Percentiles rank a stretch among this genome's conserved stretches.
phyloP scores from a whole-genome alignment of 1,140 invertebrate species.

The Leptonema lineaticorne region DNA sequence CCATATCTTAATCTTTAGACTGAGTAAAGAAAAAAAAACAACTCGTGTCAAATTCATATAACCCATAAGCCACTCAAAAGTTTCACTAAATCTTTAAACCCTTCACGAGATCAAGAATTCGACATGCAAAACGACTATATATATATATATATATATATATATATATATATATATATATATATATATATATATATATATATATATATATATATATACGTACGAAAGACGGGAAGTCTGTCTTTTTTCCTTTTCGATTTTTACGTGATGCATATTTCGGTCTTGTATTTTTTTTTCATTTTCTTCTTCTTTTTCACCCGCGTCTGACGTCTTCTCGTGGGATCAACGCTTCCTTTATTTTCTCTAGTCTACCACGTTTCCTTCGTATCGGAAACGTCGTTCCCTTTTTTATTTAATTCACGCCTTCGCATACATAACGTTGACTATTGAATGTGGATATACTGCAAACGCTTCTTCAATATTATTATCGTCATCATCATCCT shows the following conservation, averaged over 20 bases:
- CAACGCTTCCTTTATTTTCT: slow-evolving; percentile 16
- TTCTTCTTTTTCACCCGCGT: not conserved
- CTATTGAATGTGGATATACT: no score
- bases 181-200: no score
- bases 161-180: no score
- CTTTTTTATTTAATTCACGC: not conserved
- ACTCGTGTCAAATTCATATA: no score
- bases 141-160: no score
- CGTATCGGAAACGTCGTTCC: not conserved
- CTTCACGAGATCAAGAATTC: not conserved
- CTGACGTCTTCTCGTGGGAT: slow-evolving; percentile 17
- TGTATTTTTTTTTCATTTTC: not conserved
- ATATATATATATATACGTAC: no score
- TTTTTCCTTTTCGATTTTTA: not conserved
- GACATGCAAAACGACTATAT: not conserved
- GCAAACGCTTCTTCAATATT: not conserved
- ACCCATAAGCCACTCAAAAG: no score
- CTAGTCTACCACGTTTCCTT: not conserved
- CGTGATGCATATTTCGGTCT: not conserved
- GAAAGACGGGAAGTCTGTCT: not conserved
- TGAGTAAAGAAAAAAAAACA: no score
- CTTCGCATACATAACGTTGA: not conserved
- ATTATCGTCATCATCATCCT: not conserved
- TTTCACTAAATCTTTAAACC: not conserved
- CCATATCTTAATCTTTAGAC: no score